Evolutionary conservation across 92 coral and sea anemone species (phyloP).

Genomic region (Nematostella vectensis): DNA sequence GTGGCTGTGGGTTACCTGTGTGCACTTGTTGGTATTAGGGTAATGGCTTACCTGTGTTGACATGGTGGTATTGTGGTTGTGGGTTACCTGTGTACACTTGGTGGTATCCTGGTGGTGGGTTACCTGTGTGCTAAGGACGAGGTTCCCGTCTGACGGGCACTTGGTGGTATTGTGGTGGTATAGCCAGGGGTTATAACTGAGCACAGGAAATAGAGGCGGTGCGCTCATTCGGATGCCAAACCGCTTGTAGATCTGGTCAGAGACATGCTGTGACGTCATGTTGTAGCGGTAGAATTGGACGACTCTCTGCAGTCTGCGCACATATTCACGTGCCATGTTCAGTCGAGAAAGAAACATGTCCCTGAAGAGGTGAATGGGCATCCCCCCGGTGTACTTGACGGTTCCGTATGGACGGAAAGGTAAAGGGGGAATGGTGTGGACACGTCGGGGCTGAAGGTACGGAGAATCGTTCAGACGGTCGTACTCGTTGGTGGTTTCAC

Average conservation of each 20-base stretch:
- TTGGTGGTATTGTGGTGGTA: constrained; percentile 74
- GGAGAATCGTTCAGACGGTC: no score
- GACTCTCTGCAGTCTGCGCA: constrained; percentile 45
- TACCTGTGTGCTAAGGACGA: constrained; percentile 58
- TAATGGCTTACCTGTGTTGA: no score
- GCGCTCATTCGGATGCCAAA: constrained; percentile 43
- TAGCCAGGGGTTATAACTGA: constrained; percentile 47
- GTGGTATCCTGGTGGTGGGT: no score
- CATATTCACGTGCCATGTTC: constrained; percentile 41
- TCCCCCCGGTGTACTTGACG: not conserved
- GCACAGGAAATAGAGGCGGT: constrained; percentile 28
- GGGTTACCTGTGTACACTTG: no score
- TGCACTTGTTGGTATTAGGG: no score
- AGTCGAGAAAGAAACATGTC: constrained; percentile 41
- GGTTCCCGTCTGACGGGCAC: constrained; percentile 80
- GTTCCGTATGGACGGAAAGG: constrained; percentile 6
- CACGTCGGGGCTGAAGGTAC: not conserved
- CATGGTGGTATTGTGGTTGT: no score
- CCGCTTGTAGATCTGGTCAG: constrained; percentile 33
- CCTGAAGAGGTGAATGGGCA: constrained; percentile 1
- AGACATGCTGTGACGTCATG: constrained; percentile 23
- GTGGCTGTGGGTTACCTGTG: no score
- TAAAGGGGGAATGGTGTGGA: not conserved
- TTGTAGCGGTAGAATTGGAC: constrained; percentile 28
- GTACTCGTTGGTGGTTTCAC: no score